Percentiles rank a stretch among this genome's conserved stretches.
Evolutionary conservation across 2,797 vertebrate genomes (phyloP).

Genomic region (Epinephelus awoara): DNA sequence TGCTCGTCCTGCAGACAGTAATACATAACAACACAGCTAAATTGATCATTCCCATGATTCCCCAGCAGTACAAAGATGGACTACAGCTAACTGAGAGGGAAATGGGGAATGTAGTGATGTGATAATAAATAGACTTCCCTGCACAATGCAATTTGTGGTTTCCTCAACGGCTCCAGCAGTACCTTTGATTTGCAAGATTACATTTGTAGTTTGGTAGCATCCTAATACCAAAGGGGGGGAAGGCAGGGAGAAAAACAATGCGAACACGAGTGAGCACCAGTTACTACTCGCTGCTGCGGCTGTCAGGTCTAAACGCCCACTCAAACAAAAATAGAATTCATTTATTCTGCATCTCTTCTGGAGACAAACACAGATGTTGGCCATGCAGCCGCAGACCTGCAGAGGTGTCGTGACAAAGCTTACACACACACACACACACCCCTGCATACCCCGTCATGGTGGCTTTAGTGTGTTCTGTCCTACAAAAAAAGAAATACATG

Average conservation of each 20-base stretch:
- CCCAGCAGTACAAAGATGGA: slow-evolving; percentile 62
- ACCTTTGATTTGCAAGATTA: slow-evolving; percentile 55
- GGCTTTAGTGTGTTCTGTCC: slow-evolving; percentile 29
- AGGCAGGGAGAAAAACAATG: background rate
- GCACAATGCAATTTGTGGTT: slow-evolving; percentile 60
- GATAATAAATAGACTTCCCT: slow-evolving; percentile 71
- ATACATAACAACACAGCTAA: slow-evolving; percentile 60
- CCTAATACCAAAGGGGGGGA: slow-evolving; percentile 10
- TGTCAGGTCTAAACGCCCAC: slow-evolving; percentile 15
- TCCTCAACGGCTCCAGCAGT: slow-evolving; percentile 37
- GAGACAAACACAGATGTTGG: background rate
- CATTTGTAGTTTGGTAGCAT: slow-evolving; percentile 53
- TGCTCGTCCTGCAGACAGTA: slow-evolving; percentile 58
- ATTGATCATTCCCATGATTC: slow-evolving; percentile 74
- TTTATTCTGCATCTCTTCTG: slow-evolving; percentile 1
- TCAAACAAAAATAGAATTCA: slow-evolving; percentile 4
- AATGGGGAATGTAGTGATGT: slow-evolving; percentile 56
- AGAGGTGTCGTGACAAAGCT: slow-evolving; percentile 51
- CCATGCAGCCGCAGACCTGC: slow-evolving; percentile 32
- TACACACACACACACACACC: too few species aligned
- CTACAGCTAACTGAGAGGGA: slow-evolving; percentile 56
- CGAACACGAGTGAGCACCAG: background rate
- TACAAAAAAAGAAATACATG: slow-evolving; percentile 13
- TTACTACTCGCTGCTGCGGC: slow-evolving; percentile 9
- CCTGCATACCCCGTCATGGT: background rate